A percentile compares a stretch with the other conserved stretches of the same genome.
These are phyloP conservation scores for Seladonia tumulorum DNA, from an alignment of 2,888 invertebrate genomes.

Conservation along the genomic window DNA sequence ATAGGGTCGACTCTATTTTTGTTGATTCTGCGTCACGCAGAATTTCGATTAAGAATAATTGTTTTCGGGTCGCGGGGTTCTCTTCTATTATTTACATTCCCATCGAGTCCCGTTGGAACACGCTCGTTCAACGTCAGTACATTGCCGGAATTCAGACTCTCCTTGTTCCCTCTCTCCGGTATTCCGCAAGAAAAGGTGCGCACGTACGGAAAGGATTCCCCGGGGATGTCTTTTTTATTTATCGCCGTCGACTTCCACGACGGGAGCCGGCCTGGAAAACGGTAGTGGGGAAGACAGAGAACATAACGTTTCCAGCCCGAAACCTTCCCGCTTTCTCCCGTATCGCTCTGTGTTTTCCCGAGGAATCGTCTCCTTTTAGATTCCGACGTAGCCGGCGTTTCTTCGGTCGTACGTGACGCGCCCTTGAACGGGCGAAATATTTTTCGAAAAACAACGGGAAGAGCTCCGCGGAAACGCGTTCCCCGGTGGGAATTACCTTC, in stretches of 20 bases:
- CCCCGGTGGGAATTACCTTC: background rate
- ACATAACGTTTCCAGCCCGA: background rate
- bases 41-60: conserved; percentile 20
- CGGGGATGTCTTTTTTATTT: conserved; percentile 61
- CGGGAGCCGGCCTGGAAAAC: background rate
- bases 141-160: conserved; percentile 40
- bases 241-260: conserved; percentile 56
- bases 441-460: conserved; percentile 13
- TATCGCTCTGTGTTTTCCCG: conserved; percentile 37
- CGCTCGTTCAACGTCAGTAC: conserved; percentile 39
- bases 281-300: background rate
- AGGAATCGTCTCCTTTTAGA: conserved; percentile 47
- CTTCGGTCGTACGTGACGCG: conserved; percentile 31
- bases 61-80: background rate
- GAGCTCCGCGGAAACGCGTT: conserved; percentile 13
- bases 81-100: conserved; percentile 45
- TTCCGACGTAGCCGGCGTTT: conserved; percentile 28
- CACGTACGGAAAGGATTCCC: conserved; percentile 59
- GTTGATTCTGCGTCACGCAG: background rate
- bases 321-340: background rate
- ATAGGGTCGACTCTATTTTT: background rate
- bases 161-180: conserved; percentile 27
- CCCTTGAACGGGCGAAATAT: conserved; percentile 51
- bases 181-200: conserved; percentile 46
- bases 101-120: conserved; percentile 21